These are phyloP conservation scores for Thumatha senex DNA, from an alignment of 2,888 invertebrate genomes.

Conservation along the genomic window DNA sequence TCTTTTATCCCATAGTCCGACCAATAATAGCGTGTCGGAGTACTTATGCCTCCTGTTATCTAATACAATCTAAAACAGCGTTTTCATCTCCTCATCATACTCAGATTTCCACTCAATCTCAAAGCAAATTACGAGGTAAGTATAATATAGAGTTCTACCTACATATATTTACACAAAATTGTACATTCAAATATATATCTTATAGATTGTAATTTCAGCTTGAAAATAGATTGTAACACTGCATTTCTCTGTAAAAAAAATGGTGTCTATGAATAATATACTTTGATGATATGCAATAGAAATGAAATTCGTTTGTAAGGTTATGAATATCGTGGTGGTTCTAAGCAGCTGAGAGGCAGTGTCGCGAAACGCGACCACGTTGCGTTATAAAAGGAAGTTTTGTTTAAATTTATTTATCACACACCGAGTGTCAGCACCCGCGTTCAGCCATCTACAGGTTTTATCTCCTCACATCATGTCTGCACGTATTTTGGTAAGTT, in stretches of 20 bases:
- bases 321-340: slow-evolving; percentile 42
- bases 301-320: slow-evolving; percentile 36
- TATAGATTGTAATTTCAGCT: slow-evolving; percentile 34
- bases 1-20: not conserved
- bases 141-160: slow-evolving; percentile 41
- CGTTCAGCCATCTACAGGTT: slow-evolving; percentile 58
- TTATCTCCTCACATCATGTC: slow-evolving; percentile 64
- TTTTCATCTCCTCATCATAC: slow-evolving; percentile 20
- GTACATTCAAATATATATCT: slow-evolving; percentile 35
- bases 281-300: slow-evolving; percentile 38
- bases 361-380: slow-evolving; percentile 81
- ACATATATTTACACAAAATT: slow-evolving; percentile 14
- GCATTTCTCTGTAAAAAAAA: slow-evolving; percentile 16
- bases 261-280: slow-evolving; percentile 25
- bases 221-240: slow-evolving; percentile 36
- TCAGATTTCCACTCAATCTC: slow-evolving; percentile 43
- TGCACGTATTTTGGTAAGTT: slow-evolving; percentile 79
- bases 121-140: slow-evolving; percentile 50
- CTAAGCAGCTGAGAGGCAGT: slow-evolving; percentile 64
- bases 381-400: slow-evolving; percentile 82
- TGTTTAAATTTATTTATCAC: slow-evolving; percentile 80
- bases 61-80: slow-evolving; percentile 11
- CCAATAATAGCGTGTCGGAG: not conserved
- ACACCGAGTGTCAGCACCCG: slow-evolving; percentile 64
- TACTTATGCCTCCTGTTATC: not conserved